Conservation (phyloP, 2,113 vertebrate species). For the Notothenia rossii region DNA sequence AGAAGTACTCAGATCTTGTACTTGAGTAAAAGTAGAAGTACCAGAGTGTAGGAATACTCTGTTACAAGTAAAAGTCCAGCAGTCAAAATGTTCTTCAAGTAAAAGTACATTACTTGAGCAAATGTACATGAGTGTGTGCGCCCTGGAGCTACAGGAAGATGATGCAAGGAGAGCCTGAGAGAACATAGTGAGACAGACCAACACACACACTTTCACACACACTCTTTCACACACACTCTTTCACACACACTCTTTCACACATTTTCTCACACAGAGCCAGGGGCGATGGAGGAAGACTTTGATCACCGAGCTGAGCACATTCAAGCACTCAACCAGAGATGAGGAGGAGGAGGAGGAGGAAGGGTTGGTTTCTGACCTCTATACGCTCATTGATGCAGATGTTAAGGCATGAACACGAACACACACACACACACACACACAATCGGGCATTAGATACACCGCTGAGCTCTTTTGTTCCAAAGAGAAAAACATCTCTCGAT, state of each 20-base stretch:
- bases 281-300: conserved; percentile 81
- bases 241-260: not conserved
- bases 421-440: no score
- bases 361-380: conserved; percentile 73
- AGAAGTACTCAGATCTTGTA: no score
- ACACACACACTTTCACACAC: conserved; percentile 42
- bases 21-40: no score
- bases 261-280: conserved; percentile 59
- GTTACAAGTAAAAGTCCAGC: no score
- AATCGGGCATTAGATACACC: no score
- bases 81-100: no score
- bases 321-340: conserved; percentile 82
- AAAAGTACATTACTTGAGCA: no score
- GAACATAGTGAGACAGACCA: conserved; percentile 68
- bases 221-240: no score
- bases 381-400: conserved; percentile 73
- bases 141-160: conserved; percentile 64
- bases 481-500: conserved; percentile 29
- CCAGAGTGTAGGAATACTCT: no score
- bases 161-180: conserved; percentile 70
- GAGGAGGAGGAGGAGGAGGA: conserved; percentile 69
- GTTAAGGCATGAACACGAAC: conserved; percentile 58
- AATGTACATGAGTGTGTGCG: conserved; percentile 27
- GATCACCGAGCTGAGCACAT: conserved; percentile 82
- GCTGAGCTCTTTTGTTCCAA: not conserved